Evolutionary conservation across 2,888 invertebrate species (phyloP), one percentile per base, ranked within the genome.

Genomic region (Leptopilina myrica): DNA sequence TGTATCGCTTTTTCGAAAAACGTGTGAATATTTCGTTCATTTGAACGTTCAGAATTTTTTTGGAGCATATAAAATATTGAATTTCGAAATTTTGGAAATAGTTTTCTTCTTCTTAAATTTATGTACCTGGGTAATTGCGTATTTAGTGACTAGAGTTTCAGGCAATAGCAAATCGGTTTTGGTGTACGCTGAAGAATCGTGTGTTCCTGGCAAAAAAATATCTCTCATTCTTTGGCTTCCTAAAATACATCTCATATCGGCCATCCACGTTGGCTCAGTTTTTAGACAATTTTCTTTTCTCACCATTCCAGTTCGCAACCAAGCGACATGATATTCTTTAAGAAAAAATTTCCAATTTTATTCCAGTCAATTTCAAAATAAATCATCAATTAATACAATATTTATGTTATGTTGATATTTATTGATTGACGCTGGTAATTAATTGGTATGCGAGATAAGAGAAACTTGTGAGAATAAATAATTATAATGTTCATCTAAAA

Each of bases 141-240:
- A 93, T 84, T 93, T 93, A 8, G 93, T 92, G 7, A 93, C 90
- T 59, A 93, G 80, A 66, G 89, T 92, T 64, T 88, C 88, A 9
- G 78, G 78, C 12, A 81, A 82, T 1, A 83, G 77, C 0, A 76
- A 75, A 14, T 86, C 81, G 14, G 85, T 79, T 76, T 91, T 89
- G 11, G 88, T 88, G 86, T 94, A 95, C 11, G 94, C 93, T 5
- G 95, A 95, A 0, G 95, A 94, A 89, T 95, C 95, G 87, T 96
- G 96, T 0, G 95, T 94, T 0, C 96, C 96, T 1, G 95, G 95
- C 85, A 96, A 93, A 82, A 95, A 94, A 5, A 95, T 87, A 79
- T 94, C 92, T 12, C 93, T 91, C 73, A 95, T 87, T 62, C 92
- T 92, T 78, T 92, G 87, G 46, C 91, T 88, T 0, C 93, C 93